Percentiles rank a stretch among this genome's conserved stretches.
phyloP scores from a whole-genome alignment of 2,888 invertebrate genomes.

The Abscondita cerata region DNA sequence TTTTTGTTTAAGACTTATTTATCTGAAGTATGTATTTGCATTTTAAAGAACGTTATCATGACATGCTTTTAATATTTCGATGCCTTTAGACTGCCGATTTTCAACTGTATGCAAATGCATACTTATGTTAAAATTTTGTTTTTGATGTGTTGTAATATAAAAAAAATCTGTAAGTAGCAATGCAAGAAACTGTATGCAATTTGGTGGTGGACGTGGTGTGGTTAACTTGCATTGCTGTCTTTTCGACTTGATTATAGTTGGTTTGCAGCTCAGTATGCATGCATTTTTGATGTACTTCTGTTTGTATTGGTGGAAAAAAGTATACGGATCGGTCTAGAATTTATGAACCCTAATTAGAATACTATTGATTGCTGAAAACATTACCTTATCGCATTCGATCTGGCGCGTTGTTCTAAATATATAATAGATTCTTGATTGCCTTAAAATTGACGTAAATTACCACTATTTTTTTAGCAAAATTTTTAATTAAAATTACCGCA shows the following conservation, averaged over 20 bases:
- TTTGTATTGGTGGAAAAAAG: slow-evolving; percentile 4
- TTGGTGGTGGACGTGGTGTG: too few species aligned
- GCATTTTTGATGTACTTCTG: slow-evolving; percentile 22
- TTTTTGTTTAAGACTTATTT: slow-evolving; percentile 19
- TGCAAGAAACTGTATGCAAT: slow-evolving; percentile 22
- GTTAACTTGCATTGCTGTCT: slow-evolving; percentile 26
- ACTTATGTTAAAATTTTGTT: neutral
- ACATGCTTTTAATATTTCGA: too few species aligned
- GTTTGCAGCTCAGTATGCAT: slow-evolving; percentile 36
- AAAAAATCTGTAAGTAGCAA: slow-evolving; percentile 19
- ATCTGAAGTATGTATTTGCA: neutral
- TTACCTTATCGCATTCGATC: too few species aligned
- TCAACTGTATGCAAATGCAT: neutral
- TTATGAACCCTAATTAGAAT: too few species aligned
- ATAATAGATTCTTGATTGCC: too few species aligned
- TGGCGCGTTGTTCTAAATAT: too few species aligned
- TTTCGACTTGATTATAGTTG: slow-evolving; percentile 18
- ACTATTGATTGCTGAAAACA: too few species aligned
- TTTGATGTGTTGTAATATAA: neutral
- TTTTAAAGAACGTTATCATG: too few species aligned
- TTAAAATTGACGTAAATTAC: too few species aligned
- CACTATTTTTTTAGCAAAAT: too few species aligned
- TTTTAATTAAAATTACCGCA: too few species aligned
- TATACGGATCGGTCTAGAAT: slow-evolving; percentile 16
- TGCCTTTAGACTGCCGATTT: too few species aligned